Conservation (phyloP, 2,888 invertebrate genomes). For the Crossocerus cetratus region DNA sequence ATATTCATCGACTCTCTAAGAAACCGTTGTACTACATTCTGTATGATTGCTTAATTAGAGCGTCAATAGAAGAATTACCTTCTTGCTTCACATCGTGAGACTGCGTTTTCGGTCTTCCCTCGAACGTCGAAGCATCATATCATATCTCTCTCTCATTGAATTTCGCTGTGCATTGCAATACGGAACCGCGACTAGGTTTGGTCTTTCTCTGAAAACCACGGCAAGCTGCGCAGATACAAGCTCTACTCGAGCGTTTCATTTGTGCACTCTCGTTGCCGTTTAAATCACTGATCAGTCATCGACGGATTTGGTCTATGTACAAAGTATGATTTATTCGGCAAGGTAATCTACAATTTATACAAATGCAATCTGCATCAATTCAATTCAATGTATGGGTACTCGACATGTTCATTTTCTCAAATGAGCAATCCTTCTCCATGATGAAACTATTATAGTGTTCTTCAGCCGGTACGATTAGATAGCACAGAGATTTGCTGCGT, state of each 20-base stretch:
- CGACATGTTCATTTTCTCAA: too few relatives aligned
- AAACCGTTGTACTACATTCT: constrained; percentile 46
- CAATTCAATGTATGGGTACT: too few relatives aligned
- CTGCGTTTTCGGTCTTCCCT: neutral
- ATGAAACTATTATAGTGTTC: too few relatives aligned
- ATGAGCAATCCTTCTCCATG: too few relatives aligned
- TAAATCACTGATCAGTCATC: constrained; percentile 23
- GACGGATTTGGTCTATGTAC: constrained; percentile 41
- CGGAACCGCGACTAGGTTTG: too few relatives aligned
- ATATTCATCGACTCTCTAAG: constrained; percentile 14
- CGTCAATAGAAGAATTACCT: constrained; percentile 17
- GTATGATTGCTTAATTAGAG: constrained; percentile 45
- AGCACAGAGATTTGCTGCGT: too few relatives aligned
- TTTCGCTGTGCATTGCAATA: too few relatives aligned
- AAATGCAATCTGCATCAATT: constrained; percentile 1
- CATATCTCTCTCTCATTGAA: too few relatives aligned
- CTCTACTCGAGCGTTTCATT: neutral
- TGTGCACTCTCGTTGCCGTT: neutral
- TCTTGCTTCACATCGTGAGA: neutral
- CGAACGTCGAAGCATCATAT: constrained; percentile 1
- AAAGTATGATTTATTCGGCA: constrained; percentile 22
- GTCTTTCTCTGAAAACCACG: neutral
- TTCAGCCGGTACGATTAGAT: too few relatives aligned
- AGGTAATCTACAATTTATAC: constrained; percentile 39
- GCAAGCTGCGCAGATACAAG: neutral